Base-by-base conservation (phyloP, 2,888 invertebrate species). In the Tetragnatha montana region DNA sequence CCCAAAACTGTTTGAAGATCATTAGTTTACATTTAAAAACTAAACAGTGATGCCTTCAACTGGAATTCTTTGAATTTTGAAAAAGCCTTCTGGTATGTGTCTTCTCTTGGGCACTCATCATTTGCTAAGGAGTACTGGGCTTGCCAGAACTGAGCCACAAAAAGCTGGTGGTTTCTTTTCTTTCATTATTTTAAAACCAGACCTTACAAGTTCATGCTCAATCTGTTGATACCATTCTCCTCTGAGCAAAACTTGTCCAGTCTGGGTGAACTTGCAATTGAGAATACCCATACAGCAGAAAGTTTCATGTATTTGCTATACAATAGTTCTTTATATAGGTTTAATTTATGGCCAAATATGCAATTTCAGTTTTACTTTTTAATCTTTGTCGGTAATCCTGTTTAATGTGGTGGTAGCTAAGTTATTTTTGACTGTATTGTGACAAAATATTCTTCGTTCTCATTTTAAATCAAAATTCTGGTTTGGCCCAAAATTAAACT, bases 401-500 rank as follows among this genome's bases (percentile, higher is more conserved):
- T 87, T 71, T 71, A 85, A 90, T 87, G 90, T 90, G 90, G 90
- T 90, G 90, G 87, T 90, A 90, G 90, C 90, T 90, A 90, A 90
- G 84, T 90, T 90, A 88, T 88, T 90, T 90, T 88, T 78, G 51
- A 87, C 82, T 87, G 86, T 86, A 82, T 83, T 74, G 81, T 90
- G 83, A 81, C 83, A 88, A 89, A 83, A 89, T 85, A 89, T 75
- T 81, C 88, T 89, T n/a, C 81, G 78, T 83, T 88, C 60, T 85
- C 35, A 35, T 35, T 76, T 87, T 50, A 49, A 85, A 84, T 68
- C 79, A 84, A 81, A 88, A 84, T 87, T 87, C 81, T 80, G 73
- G 81, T 84, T 87, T 88, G 81, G 81, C 84, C 87, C 87, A 84
- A 87, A 84, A 83, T 84, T 87, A 81, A 79, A 76, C 88, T 83